Evolutionary conservation across 2,113 vertebrate genomes (phyloP), one percentile per base, ranked within the genome.

Genomic region (Circaetus gallicus): DNA sequence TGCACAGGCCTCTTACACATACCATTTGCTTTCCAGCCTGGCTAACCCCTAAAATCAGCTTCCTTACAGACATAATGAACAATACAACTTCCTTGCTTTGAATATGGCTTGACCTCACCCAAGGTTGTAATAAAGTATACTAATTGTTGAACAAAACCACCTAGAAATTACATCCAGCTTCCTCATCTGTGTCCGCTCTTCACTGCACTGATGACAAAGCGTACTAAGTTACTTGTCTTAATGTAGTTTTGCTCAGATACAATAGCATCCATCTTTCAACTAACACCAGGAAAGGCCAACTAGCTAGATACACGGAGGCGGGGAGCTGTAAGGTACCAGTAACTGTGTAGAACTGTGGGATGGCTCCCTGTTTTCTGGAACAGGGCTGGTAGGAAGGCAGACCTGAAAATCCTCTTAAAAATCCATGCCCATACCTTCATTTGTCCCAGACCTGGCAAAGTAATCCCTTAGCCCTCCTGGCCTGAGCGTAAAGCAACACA

Each of bases 1-100:
- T 59, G 5, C 32, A 36, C 0, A 0, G n/a, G 13, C 62, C 22
- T 73, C 70, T 52, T 45, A 53, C 7, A 36, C 0, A 2, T 16
- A 19, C 28, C 9, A 2, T 77, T 81, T 88, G 56, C 62, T 82
- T 95, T 69, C 43, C 38, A 94, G 62, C 28, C 43, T 52, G 9
- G 50, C 26, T 79, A 66, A 19, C n/a, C 25, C 66, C 47, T 80
- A 56, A 66, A 83, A 69, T 76, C 26, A 76, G 40, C 21, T 71
- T 87, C 70, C 50, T 91, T 73, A 50, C 47, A 89, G 59, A 69
- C 13, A 72, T 7, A 62, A 85, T 25, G 38, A 79, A 77, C 82
- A 76, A 25, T 56, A 11, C 55, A 53, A 21, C 36, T 77, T 83
- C 58, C 73, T 74, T 69, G 28, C 55, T 91, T 79, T 73, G 22